phyloP scores from a whole-genome alignment of 2,797 vertebrate genomes.

The Acropternis orthonyx region DNA sequence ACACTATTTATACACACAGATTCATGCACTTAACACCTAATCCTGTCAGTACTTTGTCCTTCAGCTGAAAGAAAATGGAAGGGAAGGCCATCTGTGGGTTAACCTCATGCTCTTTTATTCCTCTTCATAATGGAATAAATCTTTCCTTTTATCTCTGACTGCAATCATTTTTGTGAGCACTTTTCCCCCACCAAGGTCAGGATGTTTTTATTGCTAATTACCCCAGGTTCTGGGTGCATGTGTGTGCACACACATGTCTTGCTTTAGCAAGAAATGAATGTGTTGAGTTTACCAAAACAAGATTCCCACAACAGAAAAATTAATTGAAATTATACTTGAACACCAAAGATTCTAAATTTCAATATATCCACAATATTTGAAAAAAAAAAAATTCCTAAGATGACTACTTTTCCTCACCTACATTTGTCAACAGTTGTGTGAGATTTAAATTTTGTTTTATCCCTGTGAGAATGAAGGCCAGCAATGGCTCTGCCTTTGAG shows the following conservation, averaged over 20 bases:
- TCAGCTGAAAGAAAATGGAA: neutral
- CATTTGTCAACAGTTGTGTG: neutral
- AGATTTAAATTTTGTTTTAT: neutral
- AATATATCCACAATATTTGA: neutral
- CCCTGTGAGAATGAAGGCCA: neutral
- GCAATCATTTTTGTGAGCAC: neutral
- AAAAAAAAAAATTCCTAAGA: neutral
- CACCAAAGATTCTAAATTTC: neutral
- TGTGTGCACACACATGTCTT: fast-evolving
- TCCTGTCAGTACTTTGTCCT: neutral
- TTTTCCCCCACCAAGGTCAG: no score
- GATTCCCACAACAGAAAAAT: neutral
- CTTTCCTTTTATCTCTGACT: neutral
- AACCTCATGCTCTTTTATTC: neutral
- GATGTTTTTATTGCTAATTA: neutral
- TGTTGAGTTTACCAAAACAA: neutral
- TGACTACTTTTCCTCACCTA: neutral
- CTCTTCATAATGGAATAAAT: neutral
- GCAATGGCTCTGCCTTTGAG: neutral
- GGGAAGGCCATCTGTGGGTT: neutral
- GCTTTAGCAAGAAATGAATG: neutral
- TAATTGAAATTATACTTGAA: neutral
- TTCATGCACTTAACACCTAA: neutral
- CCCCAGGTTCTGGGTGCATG: neutral
- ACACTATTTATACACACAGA: neutral